A percentile compares a stretch with the other conserved stretches of the same genome.
Conservation (phyloP, 2,797 vertebrate genomes). For the Gorsachius magnificus region DNA sequence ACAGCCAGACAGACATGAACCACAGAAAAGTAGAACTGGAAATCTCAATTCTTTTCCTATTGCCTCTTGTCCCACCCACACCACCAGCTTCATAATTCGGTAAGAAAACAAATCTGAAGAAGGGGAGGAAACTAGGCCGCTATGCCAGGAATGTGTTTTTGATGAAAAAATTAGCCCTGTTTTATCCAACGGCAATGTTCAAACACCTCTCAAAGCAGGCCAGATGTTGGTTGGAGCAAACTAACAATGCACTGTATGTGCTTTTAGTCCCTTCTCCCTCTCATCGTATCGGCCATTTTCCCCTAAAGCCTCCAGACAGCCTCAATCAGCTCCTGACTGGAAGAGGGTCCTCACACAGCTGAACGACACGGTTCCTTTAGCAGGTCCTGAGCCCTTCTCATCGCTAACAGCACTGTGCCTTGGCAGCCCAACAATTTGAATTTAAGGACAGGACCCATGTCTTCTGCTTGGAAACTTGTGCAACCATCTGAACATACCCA, state of each 20-base stretch:
- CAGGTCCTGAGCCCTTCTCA: neutral
- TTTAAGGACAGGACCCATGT: neutral
- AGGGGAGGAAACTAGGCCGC: neutral
- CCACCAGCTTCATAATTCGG: neutral
- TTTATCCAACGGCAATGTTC: neutral
- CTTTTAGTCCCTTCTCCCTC: neutral
- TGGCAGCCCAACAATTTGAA: neutral
- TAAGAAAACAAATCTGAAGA: neutral
- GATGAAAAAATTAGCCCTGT: constrained; percentile 6
- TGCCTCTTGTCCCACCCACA: neutral
- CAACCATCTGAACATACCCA: neutral
- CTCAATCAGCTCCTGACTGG: neutral
- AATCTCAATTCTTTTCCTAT: neutral
- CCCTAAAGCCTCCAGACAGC: neutral
- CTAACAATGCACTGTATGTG: neutral
- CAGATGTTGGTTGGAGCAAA: neutral
- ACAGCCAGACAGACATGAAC: neutral
- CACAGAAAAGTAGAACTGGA: neutral
- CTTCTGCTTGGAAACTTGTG: neutral
- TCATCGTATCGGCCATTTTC: neutral
- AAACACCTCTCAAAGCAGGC: neutral
- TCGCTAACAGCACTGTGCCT: neutral
- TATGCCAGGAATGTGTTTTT: constrained; percentile 7
- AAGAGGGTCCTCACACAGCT: neutral
- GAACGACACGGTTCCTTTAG: neutral